Conservation (phyloP, 2,113 vertebrate genomes). For the Thinocorus orbignyianus region DNA sequence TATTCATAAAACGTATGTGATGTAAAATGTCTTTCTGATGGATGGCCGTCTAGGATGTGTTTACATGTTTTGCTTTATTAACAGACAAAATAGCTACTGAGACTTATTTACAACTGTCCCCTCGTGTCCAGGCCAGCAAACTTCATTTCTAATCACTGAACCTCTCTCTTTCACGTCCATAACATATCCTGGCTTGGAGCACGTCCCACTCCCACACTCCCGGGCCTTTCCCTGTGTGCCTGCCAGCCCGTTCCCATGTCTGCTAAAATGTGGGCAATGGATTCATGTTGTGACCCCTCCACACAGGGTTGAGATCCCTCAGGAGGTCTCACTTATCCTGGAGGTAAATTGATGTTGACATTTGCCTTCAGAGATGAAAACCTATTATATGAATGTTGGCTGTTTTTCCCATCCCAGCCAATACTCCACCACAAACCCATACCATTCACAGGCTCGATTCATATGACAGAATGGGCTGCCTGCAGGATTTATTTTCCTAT, state of each 20-base stretch:
- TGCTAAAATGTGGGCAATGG: not conserved
- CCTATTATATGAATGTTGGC: not conserved
- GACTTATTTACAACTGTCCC: not conserved
- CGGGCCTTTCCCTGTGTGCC: not conserved
- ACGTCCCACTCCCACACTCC: not conserved
- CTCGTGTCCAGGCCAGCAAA: not conserved
- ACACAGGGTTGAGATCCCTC: not conserved
- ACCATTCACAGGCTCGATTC: not conserved
- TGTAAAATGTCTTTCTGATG: constrained; percentile 34
- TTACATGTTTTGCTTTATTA: constrained; percentile 3
- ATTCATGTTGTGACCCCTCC: not conserved
- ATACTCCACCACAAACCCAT: not conserved
- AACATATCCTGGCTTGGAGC: not conserved
- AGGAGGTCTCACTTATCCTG: constrained; percentile 26
- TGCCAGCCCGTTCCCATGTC: not conserved
- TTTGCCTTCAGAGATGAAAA: constrained; percentile 45
- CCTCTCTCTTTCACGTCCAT: not conserved
- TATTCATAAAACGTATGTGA: constrained; percentile 21
- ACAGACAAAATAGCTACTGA: not conserved
- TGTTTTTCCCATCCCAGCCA: not conserved
- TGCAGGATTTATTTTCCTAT: constrained; percentile 30
- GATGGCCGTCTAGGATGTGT: not conserved
- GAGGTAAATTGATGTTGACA: constrained; percentile 45
- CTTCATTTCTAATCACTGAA: not conserved
- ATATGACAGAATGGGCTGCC: constrained; percentile 2